phyloP scores from a whole-genome alignment of 2,888 invertebrate genomes.

The Drosophila yooni region DNA sequence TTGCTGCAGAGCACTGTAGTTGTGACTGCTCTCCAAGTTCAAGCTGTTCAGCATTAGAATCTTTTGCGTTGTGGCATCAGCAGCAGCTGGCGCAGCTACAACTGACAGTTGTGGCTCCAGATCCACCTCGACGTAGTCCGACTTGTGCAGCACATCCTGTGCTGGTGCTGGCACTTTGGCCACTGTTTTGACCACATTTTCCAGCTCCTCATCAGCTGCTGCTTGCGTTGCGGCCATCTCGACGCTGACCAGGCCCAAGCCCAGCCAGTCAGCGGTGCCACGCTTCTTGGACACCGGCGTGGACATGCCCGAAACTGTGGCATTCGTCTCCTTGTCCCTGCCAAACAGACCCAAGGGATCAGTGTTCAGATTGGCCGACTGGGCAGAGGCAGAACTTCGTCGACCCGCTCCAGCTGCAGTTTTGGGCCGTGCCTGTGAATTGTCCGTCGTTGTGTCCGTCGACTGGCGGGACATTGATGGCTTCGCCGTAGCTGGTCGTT shows the following conservation, averaged over 20 bases:
- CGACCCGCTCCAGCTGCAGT: conserved; percentile 82
- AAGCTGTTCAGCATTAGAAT: conserved; percentile 76
- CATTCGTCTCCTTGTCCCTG: conserved; percentile 65
- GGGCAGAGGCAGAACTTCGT: conserved; percentile 73
- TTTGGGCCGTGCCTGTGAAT: conserved; percentile 78
- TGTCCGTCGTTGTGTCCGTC: conserved; percentile 84
- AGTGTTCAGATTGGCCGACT: conserved; percentile 62
- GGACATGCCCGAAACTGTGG: conserved; percentile 62
- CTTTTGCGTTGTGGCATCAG: conserved; percentile 61
- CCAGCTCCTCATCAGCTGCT: conserved; percentile 29
- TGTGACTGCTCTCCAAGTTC: conserved; percentile 79
- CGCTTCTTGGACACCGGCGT: conserved; percentile 77
- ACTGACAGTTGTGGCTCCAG: conserved; percentile 8
- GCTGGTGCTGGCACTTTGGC: conserved; percentile 25
- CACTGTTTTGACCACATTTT: conserved; percentile 20
- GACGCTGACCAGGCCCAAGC: conserved; percentile 57
- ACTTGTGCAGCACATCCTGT: conserved; percentile 53
- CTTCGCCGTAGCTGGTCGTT: conserved; percentile 70
- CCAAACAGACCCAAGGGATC: conserved; percentile 78
- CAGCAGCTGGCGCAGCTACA: neutral
- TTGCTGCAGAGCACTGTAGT: conserved; percentile 79
- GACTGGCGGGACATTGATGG: conserved; percentile 83
- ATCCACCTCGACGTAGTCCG: conserved; percentile 49
- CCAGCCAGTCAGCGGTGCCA: conserved; percentile 83
- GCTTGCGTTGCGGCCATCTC: conserved; percentile 53